Percentiles rank a stretch among this genome's conserved stretches.
Conservation (phyloP, 1,140 invertebrate genomes). For the Gryon sp. region DNA sequence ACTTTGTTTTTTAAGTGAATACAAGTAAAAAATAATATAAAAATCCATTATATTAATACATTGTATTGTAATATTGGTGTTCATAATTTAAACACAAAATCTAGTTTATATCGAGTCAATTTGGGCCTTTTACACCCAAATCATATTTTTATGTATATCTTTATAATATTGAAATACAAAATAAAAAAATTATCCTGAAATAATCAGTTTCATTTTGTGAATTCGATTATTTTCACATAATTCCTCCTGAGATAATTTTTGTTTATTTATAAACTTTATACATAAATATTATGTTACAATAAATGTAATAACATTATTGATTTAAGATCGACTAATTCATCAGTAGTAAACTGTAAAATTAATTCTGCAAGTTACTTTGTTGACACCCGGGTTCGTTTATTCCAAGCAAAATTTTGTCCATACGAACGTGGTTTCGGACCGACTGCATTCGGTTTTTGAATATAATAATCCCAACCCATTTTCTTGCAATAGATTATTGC, state of each 20-base stretch:
- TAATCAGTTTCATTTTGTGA: too few relatives aligned
- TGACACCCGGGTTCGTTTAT: constrained; percentile 94
- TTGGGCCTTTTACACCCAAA: constrained; percentile 54
- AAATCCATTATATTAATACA: too few relatives aligned
- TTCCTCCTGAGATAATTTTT: too few relatives aligned
- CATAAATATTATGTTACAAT: too few relatives aligned
- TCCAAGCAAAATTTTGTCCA: constrained; percentile 97
- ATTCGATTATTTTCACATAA: too few relatives aligned
- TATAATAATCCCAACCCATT: constrained; percentile 94
- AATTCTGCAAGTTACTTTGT: constrained; percentile 89
- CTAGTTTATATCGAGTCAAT: constrained; percentile 53
- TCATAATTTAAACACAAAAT: constrained; percentile 23
- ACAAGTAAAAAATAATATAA: too few relatives aligned
- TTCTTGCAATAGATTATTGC: constrained; percentile 96
- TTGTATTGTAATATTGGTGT: constrained; percentile 27
- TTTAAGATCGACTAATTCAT: constrained; percentile 15
- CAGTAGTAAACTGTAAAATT: constrained; percentile 8
- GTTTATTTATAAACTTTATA: too few relatives aligned
- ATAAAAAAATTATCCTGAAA: constrained; percentile 24
- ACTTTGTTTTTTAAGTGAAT: too few relatives aligned
- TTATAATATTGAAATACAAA: constrained; percentile 36
- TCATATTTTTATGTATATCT: constrained; percentile 48
- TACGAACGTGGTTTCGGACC: constrained; percentile 91
- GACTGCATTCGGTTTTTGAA: constrained; percentile 83
- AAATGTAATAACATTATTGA: too few relatives aligned